Conservation (phyloP, 2,888 invertebrate genomes). For the Fragum fragum region DNA sequence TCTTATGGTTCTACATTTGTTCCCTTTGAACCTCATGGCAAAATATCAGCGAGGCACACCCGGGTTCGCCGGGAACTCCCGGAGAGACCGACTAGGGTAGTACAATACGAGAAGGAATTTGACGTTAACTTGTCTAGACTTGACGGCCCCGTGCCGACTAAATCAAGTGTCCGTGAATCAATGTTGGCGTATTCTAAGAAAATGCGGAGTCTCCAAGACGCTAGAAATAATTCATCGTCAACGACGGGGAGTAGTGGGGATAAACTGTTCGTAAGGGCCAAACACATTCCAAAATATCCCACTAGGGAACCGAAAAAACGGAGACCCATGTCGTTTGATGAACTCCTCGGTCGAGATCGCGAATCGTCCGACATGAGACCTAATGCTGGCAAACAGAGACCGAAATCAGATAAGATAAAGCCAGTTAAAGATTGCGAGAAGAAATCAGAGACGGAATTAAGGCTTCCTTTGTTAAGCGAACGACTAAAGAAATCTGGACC, state of each 20-base stretch:
- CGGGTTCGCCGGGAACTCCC: conserved; percentile 24
- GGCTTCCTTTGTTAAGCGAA: conserved; percentile 66
- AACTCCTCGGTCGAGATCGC: conserved; percentile 68
- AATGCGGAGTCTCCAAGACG: conserved; percentile 66
- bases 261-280: conserved; percentile 69
- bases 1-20: conserved; percentile 66
- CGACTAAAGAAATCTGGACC: conserved; percentile 60
- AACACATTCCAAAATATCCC: conserved; percentile 74
- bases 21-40: conserved; percentile 55
- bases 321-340: conserved; percentile 76
- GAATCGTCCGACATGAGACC: conserved; percentile 33
- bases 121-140: conserved; percentile 65
- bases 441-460: conserved; percentile 41
- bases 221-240: conserved; percentile 38
- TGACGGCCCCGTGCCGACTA: conserved; percentile 52
- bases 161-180: conserved; percentile 60
- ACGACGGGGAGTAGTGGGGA: conserved; percentile 47
- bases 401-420: conserved; percentile 60
- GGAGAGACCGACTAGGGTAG: conserved; percentile 50
- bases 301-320: conserved; percentile 49
- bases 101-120: conserved; percentile 72
- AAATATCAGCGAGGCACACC: conserved; percentile 40
- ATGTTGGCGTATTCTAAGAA: conserved; percentile 73
- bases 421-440: conserved; percentile 52
- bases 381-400: conserved; percentile 42